Evolutionary conservation across 2,797 vertebrate species (phyloP).

Genomic region (Caiman crocodilus): DNA sequence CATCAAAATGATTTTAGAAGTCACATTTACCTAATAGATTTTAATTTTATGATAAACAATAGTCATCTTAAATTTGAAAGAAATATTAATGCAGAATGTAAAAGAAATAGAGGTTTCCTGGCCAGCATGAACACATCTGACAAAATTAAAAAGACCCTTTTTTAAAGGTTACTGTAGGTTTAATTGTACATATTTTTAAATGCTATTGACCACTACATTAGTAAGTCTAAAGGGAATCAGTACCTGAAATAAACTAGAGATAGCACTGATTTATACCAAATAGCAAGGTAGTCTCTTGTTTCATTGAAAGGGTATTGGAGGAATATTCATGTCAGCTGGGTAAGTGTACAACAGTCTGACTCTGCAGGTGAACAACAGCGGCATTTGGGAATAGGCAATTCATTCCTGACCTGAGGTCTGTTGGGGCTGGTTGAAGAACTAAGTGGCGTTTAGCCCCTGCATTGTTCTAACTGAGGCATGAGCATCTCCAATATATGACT

Average conservation of each 20-base stretch:
- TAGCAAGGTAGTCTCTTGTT: slow-evolving; percentile 60
- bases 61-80: slow-evolving; percentile 34
- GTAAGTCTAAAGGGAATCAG: slow-evolving; percentile 35
- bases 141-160: not conserved
- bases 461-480: not conserved
- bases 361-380: not conserved
- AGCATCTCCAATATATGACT: not conserved
- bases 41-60: slow-evolving; percentile 62
- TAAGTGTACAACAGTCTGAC: slow-evolving; percentile 3
- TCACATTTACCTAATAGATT: slow-evolving; percentile 52
- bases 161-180: not conserved
- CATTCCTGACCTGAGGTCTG: not conserved
- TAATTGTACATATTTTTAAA: slow-evolving; percentile 21
- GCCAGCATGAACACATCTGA: not conserved
- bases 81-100: slow-evolving; percentile 24
- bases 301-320: not conserved
- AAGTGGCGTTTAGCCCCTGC: not conserved
- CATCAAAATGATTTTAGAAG: slow-evolving; percentile 54
- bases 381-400: slow-evolving; percentile 11
- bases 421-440: not conserved
- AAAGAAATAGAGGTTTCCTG: not conserved
- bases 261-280: slow-evolving; percentile 51
- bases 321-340: not conserved
- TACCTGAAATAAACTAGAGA: slow-evolving; percentile 33
- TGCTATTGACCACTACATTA: slow-evolving; percentile 40